Conservation (phyloP, 2,797 vertebrate species). For the Micromesistius poutassou region DNA sequence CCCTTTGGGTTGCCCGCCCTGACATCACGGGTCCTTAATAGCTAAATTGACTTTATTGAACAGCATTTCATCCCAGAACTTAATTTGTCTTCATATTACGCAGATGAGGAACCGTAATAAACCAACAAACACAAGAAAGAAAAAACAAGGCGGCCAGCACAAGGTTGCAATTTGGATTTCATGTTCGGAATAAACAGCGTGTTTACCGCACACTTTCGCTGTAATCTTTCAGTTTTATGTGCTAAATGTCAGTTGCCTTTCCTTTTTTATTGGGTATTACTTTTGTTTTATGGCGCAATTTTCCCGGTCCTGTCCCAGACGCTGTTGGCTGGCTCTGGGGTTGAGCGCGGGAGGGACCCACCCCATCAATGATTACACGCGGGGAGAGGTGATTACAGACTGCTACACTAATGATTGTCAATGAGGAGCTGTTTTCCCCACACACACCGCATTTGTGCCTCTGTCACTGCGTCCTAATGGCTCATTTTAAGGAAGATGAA, state of each 20-base stretch:
- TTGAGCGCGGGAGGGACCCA: conserved; percentile 49
- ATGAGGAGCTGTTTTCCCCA: conserved; percentile 67
- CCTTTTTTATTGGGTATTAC: conserved; percentile 78
- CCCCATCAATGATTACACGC: conserved; percentile 60
- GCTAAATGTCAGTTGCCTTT: conserved; percentile 66
- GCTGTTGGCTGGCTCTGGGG: conserved; percentile 65
- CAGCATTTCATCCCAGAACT: conserved; percentile 53
- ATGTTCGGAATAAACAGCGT: conserved; percentile 66
- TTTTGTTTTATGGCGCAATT: conserved; percentile 80
- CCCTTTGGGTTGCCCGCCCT: conserved; percentile 48
- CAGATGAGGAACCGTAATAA: conserved; percentile 51
- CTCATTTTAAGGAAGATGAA: conserved; percentile 71
- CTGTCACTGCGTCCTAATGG: conserved; percentile 69
- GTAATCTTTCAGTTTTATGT: conserved; percentile 75
- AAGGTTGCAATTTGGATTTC: conserved; percentile 68
- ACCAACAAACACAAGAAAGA: conserved; percentile 21
- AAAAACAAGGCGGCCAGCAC: conserved; percentile 53
- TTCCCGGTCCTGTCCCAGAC: conserved; percentile 68
- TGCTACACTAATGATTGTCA: conserved; percentile 74
- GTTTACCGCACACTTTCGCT: conserved; percentile 69
- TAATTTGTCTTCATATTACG: conserved; percentile 65
- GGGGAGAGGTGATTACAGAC: conserved; percentile 69
- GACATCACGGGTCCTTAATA: conserved; percentile 54
- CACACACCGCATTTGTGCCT: conserved; percentile 67
- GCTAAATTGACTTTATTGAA: conserved; percentile 59